Evolutionary conservation across 2,113 vertebrate species (phyloP).

Genomic region (Prolemur simus): DNA sequence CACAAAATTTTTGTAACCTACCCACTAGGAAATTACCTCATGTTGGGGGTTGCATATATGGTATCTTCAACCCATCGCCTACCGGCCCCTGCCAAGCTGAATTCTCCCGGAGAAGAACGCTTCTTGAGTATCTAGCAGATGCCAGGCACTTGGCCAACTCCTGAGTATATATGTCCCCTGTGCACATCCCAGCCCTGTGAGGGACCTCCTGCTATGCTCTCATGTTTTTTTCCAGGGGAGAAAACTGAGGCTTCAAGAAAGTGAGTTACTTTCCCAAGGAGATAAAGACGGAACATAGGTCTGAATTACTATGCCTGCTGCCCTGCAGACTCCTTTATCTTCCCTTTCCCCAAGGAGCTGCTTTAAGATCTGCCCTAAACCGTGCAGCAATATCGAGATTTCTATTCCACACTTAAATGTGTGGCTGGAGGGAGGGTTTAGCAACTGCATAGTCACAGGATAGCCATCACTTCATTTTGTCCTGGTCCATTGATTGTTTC

Average conservation of each 20-base stretch:
- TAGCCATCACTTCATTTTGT: background rate
- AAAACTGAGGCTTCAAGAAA: background rate
- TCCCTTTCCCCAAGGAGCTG: background rate
- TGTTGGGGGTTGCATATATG: background rate
- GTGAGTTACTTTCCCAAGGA: background rate
- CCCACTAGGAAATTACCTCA: slow-evolving; percentile 39
- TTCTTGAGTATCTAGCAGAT: background rate
- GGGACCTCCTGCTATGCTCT: background rate
- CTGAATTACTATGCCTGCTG: background rate
- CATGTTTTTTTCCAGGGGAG: background rate
- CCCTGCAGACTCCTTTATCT: background rate
- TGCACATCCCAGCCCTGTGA: background rate
- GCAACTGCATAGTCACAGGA: background rate
- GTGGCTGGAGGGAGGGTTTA: background rate
- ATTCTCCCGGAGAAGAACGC: background rate
- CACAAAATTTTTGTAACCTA: background rate
- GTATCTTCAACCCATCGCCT: background rate
- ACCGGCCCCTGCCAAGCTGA: background rate
- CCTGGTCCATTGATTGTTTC: background rate
- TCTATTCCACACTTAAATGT: background rate
- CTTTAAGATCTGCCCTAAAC: background rate
- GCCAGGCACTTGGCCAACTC: background rate
- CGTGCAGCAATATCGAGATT: background rate
- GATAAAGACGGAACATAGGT: background rate
- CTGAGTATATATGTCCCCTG: background rate